phyloP scores from a whole-genome alignment of 2,888 invertebrate species.

The Nemotelus nigrinus region DNA sequence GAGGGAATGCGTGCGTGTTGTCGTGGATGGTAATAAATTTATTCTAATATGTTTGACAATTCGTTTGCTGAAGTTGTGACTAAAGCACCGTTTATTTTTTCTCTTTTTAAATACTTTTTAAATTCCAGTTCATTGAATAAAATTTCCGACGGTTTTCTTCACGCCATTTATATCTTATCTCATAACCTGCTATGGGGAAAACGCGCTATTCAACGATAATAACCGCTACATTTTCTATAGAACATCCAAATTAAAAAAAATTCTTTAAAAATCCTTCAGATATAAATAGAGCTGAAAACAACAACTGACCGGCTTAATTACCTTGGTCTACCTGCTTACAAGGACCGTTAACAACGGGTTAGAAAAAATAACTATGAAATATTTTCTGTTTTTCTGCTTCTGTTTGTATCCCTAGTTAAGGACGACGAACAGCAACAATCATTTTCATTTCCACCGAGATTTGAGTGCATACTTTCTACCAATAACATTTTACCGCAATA shows the following conservation, averaged over 20 bases:
- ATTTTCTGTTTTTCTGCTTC: not conserved
- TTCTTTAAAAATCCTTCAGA: not conserved
- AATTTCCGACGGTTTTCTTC: too few species aligned
- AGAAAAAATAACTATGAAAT: slow-evolving; percentile 8
- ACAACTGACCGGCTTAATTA: slow-evolving; percentile 30
- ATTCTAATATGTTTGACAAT: too few species aligned
- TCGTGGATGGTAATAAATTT: too few species aligned
- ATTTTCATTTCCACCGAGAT: not conserved
- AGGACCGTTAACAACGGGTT: slow-evolving; percentile 34
- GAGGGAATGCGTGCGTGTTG: too few species aligned
- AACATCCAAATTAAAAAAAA: not conserved
- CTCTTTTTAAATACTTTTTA: too few species aligned
- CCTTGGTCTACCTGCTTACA: slow-evolving; percentile 1
- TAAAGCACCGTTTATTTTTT: too few species aligned
- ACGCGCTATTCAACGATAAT: not conserved
- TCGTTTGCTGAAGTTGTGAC: too few species aligned
- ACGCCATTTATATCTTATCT: too few species aligned
- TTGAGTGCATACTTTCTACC: slow-evolving; percentile 5
- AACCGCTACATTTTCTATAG: not conserved
- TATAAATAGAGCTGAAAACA: not conserved
- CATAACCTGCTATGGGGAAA: too few species aligned
- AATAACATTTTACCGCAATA: slow-evolving; percentile 39
- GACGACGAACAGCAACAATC: slow-evolving; percentile 7
- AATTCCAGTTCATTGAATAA: too few species aligned
- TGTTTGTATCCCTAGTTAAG: not conserved